Base-by-base conservation (phyloP, 2,113 vertebrate species). In the Athene noctua region DNA sequence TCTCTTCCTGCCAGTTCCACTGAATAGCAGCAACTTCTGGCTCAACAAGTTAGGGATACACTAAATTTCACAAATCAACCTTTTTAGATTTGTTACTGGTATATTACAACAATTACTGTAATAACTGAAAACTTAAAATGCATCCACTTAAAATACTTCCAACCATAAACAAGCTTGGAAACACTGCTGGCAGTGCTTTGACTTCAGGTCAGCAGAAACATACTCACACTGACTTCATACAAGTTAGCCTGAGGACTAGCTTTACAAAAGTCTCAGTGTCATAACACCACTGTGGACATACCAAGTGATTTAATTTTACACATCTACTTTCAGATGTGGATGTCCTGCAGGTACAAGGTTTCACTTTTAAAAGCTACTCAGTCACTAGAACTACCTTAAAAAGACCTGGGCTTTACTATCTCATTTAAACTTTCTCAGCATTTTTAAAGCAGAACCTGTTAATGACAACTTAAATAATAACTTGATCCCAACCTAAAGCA, bases 1-100 rank as follows among this genome's bases (percentile, higher is more conserved):
- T 57, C 34, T 59, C n/a, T 20, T 47, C 30, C 23, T 12, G 13
- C 16, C 54, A 10, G 20, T 57, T 46, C 49, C 20, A 22, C 42
- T 6, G 25, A 74, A 25, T 5, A 73, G 46, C 13, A 36, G 2
- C 9, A 47, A 22, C 20, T 80, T 55, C 19, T 15, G 67, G 9
- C 36, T 62, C 5, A 0, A 6, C 5, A 2, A 38, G 36, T 25
- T 51, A 30, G 29, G 27, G 29, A 62, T 34, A 14, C 42, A n/a
- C 49, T 34, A 38, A 17, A 23, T 85, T 63, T 38, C 55, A 51
- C 27, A 21, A 7, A 9, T 49, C n/a, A 26, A 6, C 16, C 20
- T 51, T 67, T 66, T 61, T 32, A 59, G 6, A 23, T 83, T 42
- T 68, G 6, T 47, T 22, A 38, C 25, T 6, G 8, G 51, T 46